These are phyloP conservation scores for Serripes groenlandicus DNA, from an alignment of 2,888 invertebrate genomes.

Conservation along the genomic window DNA sequence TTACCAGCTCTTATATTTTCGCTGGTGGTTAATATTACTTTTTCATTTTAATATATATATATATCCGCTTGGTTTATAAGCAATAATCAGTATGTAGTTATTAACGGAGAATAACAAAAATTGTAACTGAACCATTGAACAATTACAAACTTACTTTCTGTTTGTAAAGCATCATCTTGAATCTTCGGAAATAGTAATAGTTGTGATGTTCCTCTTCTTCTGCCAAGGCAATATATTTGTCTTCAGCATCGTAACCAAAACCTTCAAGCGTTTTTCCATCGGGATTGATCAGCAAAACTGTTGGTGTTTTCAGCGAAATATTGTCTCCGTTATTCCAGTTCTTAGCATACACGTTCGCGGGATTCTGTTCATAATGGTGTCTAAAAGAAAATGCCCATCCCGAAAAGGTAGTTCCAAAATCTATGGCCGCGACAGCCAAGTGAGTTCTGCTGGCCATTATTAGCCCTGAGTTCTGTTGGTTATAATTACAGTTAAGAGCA, in stretches of 20 bases:
- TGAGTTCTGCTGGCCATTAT: background rate
- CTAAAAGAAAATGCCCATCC: conserved; percentile 34
- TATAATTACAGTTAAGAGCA: no score
- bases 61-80: no score
- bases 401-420: conserved; percentile 21
- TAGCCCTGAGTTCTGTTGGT: no score
- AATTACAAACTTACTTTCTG: background rate
- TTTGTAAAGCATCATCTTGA: conserved; percentile 33
- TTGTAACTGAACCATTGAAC: no score
- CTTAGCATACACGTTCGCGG: conserved; percentile 7
- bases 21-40: no score
- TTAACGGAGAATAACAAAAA: no score
- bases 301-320: conserved; percentile 31
- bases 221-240: conserved; percentile 8
- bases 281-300: conserved; percentile 18
- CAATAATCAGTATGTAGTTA: no score
- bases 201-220: conserved; percentile 4
- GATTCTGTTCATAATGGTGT: conserved; percentile 23
- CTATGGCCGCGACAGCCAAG: background rate
- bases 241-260: conserved; percentile 25
- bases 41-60: no score
- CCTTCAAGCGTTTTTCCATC: conserved; percentile 2
- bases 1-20: no score
- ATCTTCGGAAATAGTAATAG: conserved; percentile 20
- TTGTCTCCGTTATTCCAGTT: conserved; percentile 19